Conservation (phyloP, 2,113 vertebrate genomes). For the Hepsetus odoe region DNA sequence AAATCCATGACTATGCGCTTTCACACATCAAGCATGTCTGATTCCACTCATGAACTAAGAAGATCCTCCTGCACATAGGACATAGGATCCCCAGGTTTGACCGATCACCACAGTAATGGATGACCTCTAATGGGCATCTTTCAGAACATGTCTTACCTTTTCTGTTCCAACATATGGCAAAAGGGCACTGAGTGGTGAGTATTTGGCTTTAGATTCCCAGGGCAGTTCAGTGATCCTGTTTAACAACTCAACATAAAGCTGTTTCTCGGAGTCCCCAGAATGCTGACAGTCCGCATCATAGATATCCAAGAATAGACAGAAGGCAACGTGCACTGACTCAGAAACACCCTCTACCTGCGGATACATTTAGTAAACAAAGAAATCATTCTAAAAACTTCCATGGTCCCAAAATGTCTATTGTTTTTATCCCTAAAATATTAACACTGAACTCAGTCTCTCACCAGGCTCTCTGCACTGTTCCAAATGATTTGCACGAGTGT, state of each 20-base stretch:
- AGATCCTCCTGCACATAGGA: too few species aligned
- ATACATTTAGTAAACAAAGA: background rate
- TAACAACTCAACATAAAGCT: constrained; percentile 73
- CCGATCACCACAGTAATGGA: background rate
- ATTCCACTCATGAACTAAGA: too few species aligned
- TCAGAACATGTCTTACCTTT: constrained; percentile 66
- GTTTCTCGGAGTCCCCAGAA: constrained; percentile 69
- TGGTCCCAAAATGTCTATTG: too few species aligned
- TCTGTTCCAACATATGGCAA: constrained; percentile 81
- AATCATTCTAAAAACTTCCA: background rate
- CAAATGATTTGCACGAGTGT: constrained; percentile 78
- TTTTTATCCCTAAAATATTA: too few species aligned
- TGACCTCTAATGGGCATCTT: background rate
- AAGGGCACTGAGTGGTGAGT: constrained; percentile 78
- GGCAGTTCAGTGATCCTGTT: constrained; percentile 74
- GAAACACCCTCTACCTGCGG: constrained; percentile 83
- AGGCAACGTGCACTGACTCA: constrained; percentile 76
- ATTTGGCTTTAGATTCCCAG: constrained; percentile 84
- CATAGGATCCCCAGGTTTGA: too few species aligned
- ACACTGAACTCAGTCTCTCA: constrained; percentile 64
- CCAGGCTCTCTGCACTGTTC: constrained; percentile 84
- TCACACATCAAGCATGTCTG: too few species aligned
- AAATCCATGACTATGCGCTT: too few species aligned
- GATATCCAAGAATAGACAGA: constrained; percentile 79
- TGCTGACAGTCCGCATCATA: constrained; percentile 79